Percentiles rank a stretch among this genome's conserved stretches.
Conservation (phyloP, 1,140 invertebrate species). For the Phenacoccus solenopsis region DNA sequence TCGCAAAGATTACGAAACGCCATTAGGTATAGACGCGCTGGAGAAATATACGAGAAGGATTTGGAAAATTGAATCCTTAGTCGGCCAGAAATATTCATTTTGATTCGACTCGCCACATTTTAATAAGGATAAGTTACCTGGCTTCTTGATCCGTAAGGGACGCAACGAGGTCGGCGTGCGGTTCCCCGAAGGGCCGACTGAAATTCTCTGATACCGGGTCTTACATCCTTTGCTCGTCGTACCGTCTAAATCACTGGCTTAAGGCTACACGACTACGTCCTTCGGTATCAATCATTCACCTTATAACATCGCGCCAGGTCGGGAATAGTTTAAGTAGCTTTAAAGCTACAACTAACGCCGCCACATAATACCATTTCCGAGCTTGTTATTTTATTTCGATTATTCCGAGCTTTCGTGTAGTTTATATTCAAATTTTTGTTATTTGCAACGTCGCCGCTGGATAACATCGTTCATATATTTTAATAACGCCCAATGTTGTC, state of each 20-base stretch:
- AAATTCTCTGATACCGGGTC: conserved; percentile 15
- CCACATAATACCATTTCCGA: background rate
- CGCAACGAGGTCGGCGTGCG: conserved; percentile 2
- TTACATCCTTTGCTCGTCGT: conserved; percentile 16
- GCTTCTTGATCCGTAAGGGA: conserved; percentile 13
- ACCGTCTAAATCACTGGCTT: conserved; percentile 16
- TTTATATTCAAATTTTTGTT: conserved; percentile 4
- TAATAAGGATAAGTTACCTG: conserved; percentile 18
- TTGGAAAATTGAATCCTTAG: conserved; percentile 16
- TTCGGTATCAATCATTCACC: conserved; percentile 15
- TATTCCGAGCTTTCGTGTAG: background rate
- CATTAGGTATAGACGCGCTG: background rate
- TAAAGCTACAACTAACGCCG: conserved; percentile 7
- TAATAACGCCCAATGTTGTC: no score
- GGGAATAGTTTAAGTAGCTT: conserved; percentile 13
- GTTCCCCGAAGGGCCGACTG: conserved; percentile 16
- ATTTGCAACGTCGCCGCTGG: background rate
- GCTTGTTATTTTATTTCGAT: conserved; percentile 3
- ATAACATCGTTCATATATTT: background rate
- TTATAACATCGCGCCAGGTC: background rate
- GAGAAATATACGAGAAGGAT: background rate
- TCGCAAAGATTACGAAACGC: background rate
- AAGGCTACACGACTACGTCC: conserved; percentile 6
- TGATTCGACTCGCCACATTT: conserved; percentile 17
- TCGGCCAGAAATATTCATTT: conserved; percentile 17